phyloP scores from a whole-genome alignment of 2,797 vertebrate genomes.

The Tympanoctomys barrerae region DNA sequence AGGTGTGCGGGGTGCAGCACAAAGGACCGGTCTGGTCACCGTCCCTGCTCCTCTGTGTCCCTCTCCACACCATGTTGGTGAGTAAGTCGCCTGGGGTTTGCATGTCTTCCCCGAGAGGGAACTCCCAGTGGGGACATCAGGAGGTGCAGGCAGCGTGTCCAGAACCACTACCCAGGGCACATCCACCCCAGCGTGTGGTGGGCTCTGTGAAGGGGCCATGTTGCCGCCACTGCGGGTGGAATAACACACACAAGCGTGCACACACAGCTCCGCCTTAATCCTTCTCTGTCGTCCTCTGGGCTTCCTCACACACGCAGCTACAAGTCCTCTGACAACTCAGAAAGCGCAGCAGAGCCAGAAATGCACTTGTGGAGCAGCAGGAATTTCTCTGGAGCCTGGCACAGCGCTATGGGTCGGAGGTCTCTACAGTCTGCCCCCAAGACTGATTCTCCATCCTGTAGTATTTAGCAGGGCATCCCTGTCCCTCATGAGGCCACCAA shows the following conservation, averaged over 20 bases:
- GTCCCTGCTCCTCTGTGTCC: background rate
- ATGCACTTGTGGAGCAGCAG: background rate
- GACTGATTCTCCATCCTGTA: background rate
- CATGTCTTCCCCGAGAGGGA: background rate
- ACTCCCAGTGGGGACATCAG: background rate
- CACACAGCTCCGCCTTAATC: background rate
- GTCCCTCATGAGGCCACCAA: background rate
- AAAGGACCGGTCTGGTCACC: too few species aligned
- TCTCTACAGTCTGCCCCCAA: background rate
- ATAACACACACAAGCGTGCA: background rate
- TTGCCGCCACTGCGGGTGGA: background rate
- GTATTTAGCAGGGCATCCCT: background rate
- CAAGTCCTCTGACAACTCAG: background rate
- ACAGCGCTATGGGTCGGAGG: background rate
- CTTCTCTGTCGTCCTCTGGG: background rate
- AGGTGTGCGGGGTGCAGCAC: rapidly evolving
- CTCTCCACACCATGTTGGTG: rapidly evolving
- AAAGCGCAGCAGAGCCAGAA: constrained; percentile 4
- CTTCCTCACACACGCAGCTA: background rate
- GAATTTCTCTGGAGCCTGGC: background rate
- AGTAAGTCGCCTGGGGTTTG: background rate
- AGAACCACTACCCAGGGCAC: background rate
- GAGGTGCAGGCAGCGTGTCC: rapidly evolving
- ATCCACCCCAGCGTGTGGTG: rapidly evolving
- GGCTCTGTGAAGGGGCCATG: rapidly evolving